A percentile compares a stretch with the other conserved stretches of the same genome.
Conservation (phyloP, 2,888 invertebrate genomes). For the Scaptomyza polygonia region DNA sequence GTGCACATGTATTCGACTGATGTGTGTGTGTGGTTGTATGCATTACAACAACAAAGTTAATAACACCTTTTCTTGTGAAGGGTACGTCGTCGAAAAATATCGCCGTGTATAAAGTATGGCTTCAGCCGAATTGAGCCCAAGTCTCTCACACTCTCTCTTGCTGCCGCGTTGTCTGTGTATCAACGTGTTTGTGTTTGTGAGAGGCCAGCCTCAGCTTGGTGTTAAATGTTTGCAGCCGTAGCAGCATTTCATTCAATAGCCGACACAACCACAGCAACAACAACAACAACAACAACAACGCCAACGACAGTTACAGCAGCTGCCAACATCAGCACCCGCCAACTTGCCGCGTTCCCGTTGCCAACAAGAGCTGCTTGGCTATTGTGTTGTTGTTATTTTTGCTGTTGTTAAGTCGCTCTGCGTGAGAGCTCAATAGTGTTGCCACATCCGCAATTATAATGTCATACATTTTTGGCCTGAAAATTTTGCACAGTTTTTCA, state of each 20-base stretch:
- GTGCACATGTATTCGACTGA: conserved; percentile 40
- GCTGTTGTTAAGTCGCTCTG: conserved; percentile 52
- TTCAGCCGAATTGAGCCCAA: conserved; percentile 57
- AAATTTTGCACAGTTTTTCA: neutral
- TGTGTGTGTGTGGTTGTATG: conserved; percentile 10
- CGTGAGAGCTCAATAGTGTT: conserved; percentile 37
- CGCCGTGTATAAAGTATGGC: conserved; percentile 63
- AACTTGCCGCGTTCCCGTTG: conserved; percentile 54
- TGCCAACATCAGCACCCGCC: conserved; percentile 76
- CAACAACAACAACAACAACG: conserved; percentile 45
- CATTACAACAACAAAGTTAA: conserved; percentile 70
- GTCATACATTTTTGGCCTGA: neutral
- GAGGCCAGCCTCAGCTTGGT: conserved; percentile 71
- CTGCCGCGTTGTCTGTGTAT: neutral
- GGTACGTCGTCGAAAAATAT: conserved; percentile 60
- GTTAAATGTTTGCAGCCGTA: conserved; percentile 77
- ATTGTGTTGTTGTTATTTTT: conserved; percentile 42
- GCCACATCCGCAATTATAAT: neutral
- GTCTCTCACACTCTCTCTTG: conserved; percentile 16
- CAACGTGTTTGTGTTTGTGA: conserved; percentile 41
- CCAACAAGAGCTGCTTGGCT: conserved; percentile 22
- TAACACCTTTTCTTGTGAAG: conserved; percentile 78
- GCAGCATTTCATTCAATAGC: conserved; percentile 75
- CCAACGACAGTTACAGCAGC: conserved; percentile 57
- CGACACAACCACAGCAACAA: conserved; percentile 45